Evolutionary conservation across 1,140 invertebrate species (phyloP).

Genomic region (Octopus sinensis): DNA sequence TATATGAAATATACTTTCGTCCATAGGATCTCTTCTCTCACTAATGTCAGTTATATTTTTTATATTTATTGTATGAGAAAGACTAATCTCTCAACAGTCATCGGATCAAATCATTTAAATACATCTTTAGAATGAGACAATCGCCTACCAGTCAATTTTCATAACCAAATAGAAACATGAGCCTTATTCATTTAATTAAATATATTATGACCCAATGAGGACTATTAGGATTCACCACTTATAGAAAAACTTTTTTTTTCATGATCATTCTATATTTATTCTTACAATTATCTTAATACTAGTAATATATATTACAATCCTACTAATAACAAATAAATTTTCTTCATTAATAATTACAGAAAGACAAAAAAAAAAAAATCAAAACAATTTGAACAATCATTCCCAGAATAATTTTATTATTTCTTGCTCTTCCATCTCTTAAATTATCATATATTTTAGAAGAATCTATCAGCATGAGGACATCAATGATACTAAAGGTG

Average conservation of each 20-base stretch:
- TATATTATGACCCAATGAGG: constrained; percentile 54
- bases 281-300: constrained; percentile 55
- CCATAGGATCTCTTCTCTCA: neutral
- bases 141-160: constrained; percentile 12
- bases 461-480: constrained; percentile 64
- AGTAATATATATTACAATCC: constrained; percentile 53
- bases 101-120: neutral
- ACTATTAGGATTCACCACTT: constrained; percentile 60
- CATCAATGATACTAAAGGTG: constrained; percentile 72
- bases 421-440: constrained; percentile 65
- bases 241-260: constrained; percentile 66
- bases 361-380: constrained; percentile 56
- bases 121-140: neutral
- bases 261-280: constrained; percentile 62
- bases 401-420: constrained; percentile 64
- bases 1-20: neutral
- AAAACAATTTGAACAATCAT: constrained; percentile 68
- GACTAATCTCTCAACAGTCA: neutral
- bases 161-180: constrained; percentile 14
- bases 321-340: constrained; percentile 58
- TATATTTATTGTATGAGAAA: neutral
- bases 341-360: constrained; percentile 55
- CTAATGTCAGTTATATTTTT: neutral
- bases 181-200: constrained; percentile 32
- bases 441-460: constrained; percentile 65